Percentiles rank a stretch among this genome's conserved stretches.
Conservation (phyloP, 2,113 vertebrate species). For the Struthio camelus region DNA sequence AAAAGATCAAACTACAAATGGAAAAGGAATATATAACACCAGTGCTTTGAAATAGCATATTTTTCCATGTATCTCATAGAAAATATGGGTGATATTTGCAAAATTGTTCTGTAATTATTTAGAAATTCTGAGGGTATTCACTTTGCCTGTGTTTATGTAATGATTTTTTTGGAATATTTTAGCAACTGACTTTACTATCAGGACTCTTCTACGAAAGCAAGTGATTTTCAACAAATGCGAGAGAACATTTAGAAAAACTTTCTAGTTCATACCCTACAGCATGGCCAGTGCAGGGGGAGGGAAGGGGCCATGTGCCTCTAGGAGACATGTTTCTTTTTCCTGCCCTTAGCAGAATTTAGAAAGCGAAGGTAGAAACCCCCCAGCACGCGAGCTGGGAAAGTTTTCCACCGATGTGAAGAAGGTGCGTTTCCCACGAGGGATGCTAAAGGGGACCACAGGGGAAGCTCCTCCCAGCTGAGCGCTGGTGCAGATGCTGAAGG, state of each 20-base stretch:
- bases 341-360: neutral
- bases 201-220: neutral
- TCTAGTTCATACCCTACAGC: neutral
- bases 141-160: neutral
- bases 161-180: neutral
- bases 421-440: neutral
- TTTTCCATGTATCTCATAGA: neutral
- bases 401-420: neutral
- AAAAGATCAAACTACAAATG: neutral
- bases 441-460: no score
- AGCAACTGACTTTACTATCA: neutral
- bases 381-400: neutral
- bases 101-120: neutral
- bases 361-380: neutral
- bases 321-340: neutral
- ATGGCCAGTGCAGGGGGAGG: neutral
- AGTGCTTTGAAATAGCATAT: neutral
- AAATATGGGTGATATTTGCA: neutral
- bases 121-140: neutral
- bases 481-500: neutral
- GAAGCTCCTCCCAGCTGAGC: fast-evolving
- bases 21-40: neutral
- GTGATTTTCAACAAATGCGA: neutral
- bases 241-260: neutral
- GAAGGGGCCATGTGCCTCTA: neutral